A percentile compares a stretch with the other conserved stretches of the same genome.
phyloP scores from a whole-genome alignment of 2,888 invertebrate species.

The Melinopterus prodromus region DNA sequence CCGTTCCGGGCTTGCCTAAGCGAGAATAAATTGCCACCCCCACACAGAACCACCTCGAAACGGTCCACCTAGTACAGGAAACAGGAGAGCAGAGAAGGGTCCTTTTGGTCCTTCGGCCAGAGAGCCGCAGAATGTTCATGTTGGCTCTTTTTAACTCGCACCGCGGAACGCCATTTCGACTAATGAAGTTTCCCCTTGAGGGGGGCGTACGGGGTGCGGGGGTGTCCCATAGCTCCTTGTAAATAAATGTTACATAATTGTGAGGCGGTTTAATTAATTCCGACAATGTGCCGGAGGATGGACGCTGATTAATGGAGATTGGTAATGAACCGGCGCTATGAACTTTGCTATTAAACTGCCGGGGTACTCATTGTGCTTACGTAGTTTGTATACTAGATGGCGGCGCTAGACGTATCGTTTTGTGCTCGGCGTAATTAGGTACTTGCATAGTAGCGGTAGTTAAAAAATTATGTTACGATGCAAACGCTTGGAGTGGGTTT shows the following conservation, averaged over 20 bases:
- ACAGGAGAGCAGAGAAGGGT: neutral
- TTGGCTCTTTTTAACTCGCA: neutral
- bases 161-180: neutral
- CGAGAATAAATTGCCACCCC: neutral
- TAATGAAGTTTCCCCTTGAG: neutral
- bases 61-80: no score
- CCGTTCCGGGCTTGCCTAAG: slow-evolving; percentile 5
- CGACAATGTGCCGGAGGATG: slow-evolving; percentile 15
- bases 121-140: neutral
- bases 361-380: no score
- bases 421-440: no score
- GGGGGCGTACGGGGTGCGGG: neutral
- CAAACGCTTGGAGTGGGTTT: no score
- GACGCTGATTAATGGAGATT: slow-evolving; percentile 25
- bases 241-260: slow-evolving; percentile 21
- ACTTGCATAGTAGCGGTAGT: no score
- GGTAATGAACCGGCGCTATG: slow-evolving; percentile 17
- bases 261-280: slow-evolving; percentile 16
- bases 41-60: neutral
- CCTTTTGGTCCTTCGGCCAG: neutral
- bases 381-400: no score
- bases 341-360: neutral
- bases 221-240: slow-evolving; percentile 4
- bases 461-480: no score
- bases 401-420: no score